Base-by-base conservation (phyloP, 2,113 vertebrate genomes). In the Bubo scandiacus region DNA sequence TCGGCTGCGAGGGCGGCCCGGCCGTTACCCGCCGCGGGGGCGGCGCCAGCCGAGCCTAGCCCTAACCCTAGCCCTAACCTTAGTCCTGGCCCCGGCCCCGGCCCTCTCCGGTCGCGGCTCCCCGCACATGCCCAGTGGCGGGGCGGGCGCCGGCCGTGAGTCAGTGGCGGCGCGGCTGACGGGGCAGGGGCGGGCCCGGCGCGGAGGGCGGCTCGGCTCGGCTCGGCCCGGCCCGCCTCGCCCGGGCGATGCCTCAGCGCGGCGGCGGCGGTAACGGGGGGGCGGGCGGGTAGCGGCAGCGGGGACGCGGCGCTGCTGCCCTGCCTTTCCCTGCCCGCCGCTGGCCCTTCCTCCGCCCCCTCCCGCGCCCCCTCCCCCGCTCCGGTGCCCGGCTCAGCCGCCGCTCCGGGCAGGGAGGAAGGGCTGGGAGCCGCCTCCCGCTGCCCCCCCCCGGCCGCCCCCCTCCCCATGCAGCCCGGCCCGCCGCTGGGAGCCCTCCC, bases 401-500 rank as follows among this genome's bases (percentile, higher is more conserved):
- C 92, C 26, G 88, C 82, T 79, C 58, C 61, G 51, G 43, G 82
- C 54, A 87, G 83, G 94, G 95, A 86, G 81, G 78, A 89, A 71
- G 70, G 71, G 91, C 73, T 40, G 43, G 62, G 92, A 81, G 59
- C 77, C 86, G 79, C 73, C 78, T 92, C 73, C 74, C 51, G 49
- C 52, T 86, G 81, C 90, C 86, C 78, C 62, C 91, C 43, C 42
- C 38, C 38, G 49, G 70, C 87, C 73, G 75, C n/a, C 89, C 30
- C 77, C 96, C 96, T 83, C 94, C 92, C 78, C 66, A 52, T 91
- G 90, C 87, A 77, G 83, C 88, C 55, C 96, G 73, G 70, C 91
- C 75, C 91, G 86, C 88, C 63, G 88, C 68, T 25, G 74, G 93
- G 81, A 86, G 75, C 65, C 92, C 91, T 77, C 73, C 85, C 88